Conservation (phyloP, 2,888 invertebrate genomes). For the Formica aserva region DNA sequence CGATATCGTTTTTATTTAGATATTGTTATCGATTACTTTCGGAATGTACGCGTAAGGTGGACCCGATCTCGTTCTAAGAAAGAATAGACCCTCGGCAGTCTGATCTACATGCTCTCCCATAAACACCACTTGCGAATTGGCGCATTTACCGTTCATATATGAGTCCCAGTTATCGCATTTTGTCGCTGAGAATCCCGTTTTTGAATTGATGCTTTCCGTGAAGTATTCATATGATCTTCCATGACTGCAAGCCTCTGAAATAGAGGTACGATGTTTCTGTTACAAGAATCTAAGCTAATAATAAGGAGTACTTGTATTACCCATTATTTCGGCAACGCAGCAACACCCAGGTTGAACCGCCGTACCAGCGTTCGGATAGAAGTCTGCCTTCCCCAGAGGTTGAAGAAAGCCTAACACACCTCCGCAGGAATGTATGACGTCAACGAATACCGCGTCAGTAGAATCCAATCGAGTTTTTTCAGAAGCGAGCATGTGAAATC, state of each 20-base stretch:
- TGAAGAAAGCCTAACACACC: slow-evolving; percentile 84
- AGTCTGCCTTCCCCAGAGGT: slow-evolving; percentile 84
- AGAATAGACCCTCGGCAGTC: slow-evolving; percentile 80
- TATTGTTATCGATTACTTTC: slow-evolving; percentile 68
- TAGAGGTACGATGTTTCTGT: not conserved
- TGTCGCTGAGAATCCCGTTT: slow-evolving; percentile 81
- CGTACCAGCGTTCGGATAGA: slow-evolving; percentile 85
- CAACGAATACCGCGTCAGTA: slow-evolving; percentile 84
- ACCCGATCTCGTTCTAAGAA: slow-evolving; percentile 80
- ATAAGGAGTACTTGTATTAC: slow-evolving; percentile 66
- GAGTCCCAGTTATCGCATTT: slow-evolving; percentile 83
- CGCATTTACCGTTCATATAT: slow-evolving; percentile 79
- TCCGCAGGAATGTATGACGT: slow-evolving; percentile 85
- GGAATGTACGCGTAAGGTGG: slow-evolving; percentile 78
- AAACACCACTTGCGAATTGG: slow-evolving; percentile 65
- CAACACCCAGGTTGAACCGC: slow-evolving; percentile 85
- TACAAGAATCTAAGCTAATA: not conserved
- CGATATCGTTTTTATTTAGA: slow-evolving; percentile 53
- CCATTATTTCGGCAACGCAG: slow-evolving; percentile 82
- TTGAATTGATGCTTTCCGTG: slow-evolving; percentile 85
- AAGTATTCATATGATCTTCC: slow-evolving; percentile 86
- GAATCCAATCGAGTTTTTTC: slow-evolving; percentile 80
- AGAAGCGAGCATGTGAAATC: slow-evolving; percentile 79
- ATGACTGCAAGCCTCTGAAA: slow-evolving; percentile 86
- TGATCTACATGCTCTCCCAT: slow-evolving; percentile 83